These are phyloP conservation scores for Premnoplex brunnescens DNA, from an alignment of 2,797 vertebrate genomes.

Conservation along the genomic window DNA sequence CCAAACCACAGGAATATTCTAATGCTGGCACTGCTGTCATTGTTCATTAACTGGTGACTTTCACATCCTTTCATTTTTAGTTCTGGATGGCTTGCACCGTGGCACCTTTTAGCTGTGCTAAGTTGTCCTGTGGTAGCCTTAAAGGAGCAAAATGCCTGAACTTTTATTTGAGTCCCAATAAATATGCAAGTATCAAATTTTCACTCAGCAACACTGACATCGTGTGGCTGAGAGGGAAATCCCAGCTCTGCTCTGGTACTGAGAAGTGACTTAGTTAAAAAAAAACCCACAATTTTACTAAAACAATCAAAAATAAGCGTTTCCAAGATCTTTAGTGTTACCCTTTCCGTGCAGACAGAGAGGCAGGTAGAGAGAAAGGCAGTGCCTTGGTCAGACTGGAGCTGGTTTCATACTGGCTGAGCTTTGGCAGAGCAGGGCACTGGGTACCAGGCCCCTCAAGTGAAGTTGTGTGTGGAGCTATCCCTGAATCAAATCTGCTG, in stretches of 20 bases:
- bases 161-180: constrained; percentile 10
- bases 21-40: accelerated
- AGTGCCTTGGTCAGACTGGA: neutral
- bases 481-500: neutral
- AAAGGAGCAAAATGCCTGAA: neutral
- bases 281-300: neutral
- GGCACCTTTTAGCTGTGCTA: neutral
- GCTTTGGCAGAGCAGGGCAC: neutral
- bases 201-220: constrained; percentile 38
- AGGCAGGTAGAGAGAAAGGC: neutral
- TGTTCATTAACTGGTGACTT: accelerated
- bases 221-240: constrained; percentile 28
- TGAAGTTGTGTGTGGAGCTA: neutral
- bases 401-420: accelerated
- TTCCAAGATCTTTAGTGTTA: neutral
- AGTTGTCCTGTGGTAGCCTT: accelerated
- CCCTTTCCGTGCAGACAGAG: neutral
- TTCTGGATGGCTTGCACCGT: neutral
- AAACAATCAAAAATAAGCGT: neutral
- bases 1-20: neutral
- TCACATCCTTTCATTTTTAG: accelerated
- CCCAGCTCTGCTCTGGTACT: neutral
- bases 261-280: neutral
- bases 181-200: neutral
- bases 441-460: neutral